Evolutionary conservation across 2,888 invertebrate species (phyloP), one percentile per base, ranked within the genome.

Genomic region (Cerastoderma edule): DNA sequence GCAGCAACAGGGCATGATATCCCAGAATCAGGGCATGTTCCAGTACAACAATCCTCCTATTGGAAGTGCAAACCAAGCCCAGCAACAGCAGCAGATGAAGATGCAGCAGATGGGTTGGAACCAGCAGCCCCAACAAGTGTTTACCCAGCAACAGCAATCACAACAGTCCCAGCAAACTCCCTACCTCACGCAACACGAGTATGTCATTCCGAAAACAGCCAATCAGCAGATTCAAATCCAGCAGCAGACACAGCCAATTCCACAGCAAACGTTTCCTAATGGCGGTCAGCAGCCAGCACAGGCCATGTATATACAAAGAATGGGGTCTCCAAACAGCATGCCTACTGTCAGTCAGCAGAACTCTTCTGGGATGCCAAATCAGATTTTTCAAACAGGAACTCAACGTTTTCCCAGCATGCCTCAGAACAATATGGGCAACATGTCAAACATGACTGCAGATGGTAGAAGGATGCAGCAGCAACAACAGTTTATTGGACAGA

Each of bases 151-250:
- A 69, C 81, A 75, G 48, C 80, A 82, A 66, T 72, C 75, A 53
- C 85, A 73, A 39, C 69, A 69, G 63, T 44, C 69, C 32, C 69
- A 69, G 19, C 69, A 69, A 48, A 74, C 75, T 22, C 69, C 77
- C 24, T 86, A 86, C 70, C 83, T 87, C 73, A 74, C 83, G 10
- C 89, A 89, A 46, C 86, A 82, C 56, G 87, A 88, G 48, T 88
- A 87, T 79, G 78, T 82, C 75, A 81, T 85, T 79, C 83, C 83
- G 19, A 79, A 68, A 57, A 35, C 76, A 28, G 50, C 69, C 28
- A 60, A 53, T 60, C 84, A 81, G 44, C 81, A 80, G 32, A 71
- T 67, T 35, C 75, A 72, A 30, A 76, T 77, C 35, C 80, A 78
- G 48, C 68, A 80, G 69, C 76, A 72, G 27, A 53, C 83, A 44